phyloP scores from a whole-genome alignment of 2,888 invertebrate genomes.

The Acleris holmiana region DNA sequence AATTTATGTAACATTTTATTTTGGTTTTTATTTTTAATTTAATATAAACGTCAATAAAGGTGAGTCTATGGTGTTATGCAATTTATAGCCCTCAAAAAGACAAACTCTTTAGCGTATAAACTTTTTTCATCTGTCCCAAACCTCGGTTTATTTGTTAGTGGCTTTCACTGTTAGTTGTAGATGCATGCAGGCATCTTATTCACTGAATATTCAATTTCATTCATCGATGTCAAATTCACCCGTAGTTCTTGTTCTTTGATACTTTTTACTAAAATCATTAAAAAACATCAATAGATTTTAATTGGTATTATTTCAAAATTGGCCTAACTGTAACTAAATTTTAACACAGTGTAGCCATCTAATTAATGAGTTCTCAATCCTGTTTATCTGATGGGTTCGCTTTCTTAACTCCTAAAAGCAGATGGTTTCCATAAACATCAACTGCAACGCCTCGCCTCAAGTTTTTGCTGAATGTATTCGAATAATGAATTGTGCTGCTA shows the following conservation, averaged over 20 bases:
- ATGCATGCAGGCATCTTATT: constrained; percentile 65
- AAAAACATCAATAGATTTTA: neutral
- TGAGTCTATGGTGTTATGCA: constrained; percentile 81
- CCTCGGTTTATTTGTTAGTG: constrained; percentile 43
- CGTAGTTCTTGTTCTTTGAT: neutral
- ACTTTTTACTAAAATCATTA: neutral
- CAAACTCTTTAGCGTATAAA: constrained; percentile 2
- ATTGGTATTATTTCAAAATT: constrained; percentile 13
- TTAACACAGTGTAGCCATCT: no score
- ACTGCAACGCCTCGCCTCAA: no score
- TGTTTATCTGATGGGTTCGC: no score
- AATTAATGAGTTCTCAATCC: no score
- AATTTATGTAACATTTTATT: constrained; percentile 77
- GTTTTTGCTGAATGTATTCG: no score
- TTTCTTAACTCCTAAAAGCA: no score
- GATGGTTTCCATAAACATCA: no score
- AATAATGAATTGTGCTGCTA: no score
- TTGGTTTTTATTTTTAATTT: constrained; percentile 68
- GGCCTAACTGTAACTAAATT: neutral
- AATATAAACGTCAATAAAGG: constrained; percentile 45
- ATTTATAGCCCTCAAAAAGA: constrained; percentile 68
- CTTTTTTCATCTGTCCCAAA: constrained; percentile 13
- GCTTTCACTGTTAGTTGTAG: constrained; percentile 74
- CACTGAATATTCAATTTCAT: constrained; percentile 52
- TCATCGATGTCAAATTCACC: constrained; percentile 19